Conservation (phyloP, 1,140 invertebrate species). For the Brachionus plicatilis region DNA sequence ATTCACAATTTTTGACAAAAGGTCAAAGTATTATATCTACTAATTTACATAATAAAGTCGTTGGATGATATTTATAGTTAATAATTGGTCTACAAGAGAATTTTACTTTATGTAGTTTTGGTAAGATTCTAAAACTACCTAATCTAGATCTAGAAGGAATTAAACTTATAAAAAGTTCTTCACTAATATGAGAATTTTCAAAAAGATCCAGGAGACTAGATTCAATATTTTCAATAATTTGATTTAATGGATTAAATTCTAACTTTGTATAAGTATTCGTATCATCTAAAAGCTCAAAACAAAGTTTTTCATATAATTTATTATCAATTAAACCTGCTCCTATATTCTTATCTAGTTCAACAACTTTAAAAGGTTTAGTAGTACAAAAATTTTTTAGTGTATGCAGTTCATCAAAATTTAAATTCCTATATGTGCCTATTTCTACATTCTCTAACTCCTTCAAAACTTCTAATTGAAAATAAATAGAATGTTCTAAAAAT, state of each 20-base stretch:
- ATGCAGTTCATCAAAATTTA: background rate
- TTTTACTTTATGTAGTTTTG: background rate
- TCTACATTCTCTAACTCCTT: background rate
- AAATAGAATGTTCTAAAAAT: background rate
- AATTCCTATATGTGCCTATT: background rate
- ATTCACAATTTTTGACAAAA: background rate
- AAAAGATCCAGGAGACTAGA: background rate
- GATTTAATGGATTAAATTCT: background rate
- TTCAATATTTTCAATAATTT: background rate
- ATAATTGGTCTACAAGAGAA: background rate
- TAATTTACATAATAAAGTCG: background rate
- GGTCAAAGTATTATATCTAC: background rate
- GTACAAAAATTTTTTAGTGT: background rate
- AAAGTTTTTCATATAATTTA: background rate
- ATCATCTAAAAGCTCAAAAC: background rate
- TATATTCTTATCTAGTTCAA: slow-evolving; percentile 1
- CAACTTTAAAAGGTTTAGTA: background rate
- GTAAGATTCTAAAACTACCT: slow-evolving; percentile 3
- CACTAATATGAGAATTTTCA: background rate
- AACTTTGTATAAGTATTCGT: background rate
- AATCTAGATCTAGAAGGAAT: background rate
- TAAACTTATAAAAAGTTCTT: background rate
- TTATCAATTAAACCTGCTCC: background rate
- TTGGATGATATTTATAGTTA: background rate
- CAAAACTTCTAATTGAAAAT: background rate